A percentile compares a stretch with the other conserved stretches of the same genome.
Conservation (phyloP, 2,797 vertebrate species). For the Myotis findleyi region DNA sequence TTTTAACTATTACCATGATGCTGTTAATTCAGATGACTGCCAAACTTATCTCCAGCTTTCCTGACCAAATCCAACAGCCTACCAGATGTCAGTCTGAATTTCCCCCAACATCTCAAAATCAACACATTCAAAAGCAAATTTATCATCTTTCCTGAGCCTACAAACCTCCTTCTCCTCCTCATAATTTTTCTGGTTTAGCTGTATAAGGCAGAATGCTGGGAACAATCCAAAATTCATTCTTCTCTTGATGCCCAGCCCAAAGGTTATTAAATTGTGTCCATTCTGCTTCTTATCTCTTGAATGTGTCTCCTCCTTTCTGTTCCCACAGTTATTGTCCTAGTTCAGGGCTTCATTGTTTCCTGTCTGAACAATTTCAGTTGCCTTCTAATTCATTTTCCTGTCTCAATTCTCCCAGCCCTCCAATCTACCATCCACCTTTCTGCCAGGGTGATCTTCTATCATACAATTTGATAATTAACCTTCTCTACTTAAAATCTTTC, state of each 20-base stretch:
- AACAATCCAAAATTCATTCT: slow-evolving; percentile 67
- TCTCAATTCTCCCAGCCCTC: slow-evolving; percentile 71
- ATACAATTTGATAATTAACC: slow-evolving; percentile 75
- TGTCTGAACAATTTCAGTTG: slow-evolving; percentile 72
- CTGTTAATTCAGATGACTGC: neutral
- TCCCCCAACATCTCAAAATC: neutral
- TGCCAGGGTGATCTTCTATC: slow-evolving; percentile 60
- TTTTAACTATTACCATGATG: neutral
- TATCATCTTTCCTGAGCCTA: slow-evolving; percentile 12
- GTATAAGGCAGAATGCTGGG: slow-evolving; percentile 63
- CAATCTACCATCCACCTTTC: slow-evolving; percentile 59
- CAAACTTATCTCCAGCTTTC: neutral
- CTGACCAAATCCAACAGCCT: slow-evolving; percentile 44
- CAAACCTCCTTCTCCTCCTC: slow-evolving; percentile 20
- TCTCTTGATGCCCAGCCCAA: slow-evolving; percentile 53
- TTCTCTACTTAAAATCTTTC: slow-evolving; percentile 74
- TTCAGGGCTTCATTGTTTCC: slow-evolving; percentile 77
- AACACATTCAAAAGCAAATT: slow-evolving; percentile 60
- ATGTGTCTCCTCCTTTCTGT: slow-evolving; percentile 61
- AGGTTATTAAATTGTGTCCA: slow-evolving; percentile 76
- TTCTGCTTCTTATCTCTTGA: slow-evolving; percentile 65
- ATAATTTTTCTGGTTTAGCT: slow-evolving; percentile 34
- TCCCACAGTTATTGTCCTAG: slow-evolving; percentile 79
- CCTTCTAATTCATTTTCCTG: slow-evolving; percentile 75
- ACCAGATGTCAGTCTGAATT: neutral